Evolutionary conservation across 1,140 invertebrate species (phyloP), one percentile per base, ranked within the genome.

Genomic region (Cyphomyrmex costatus): DNA sequence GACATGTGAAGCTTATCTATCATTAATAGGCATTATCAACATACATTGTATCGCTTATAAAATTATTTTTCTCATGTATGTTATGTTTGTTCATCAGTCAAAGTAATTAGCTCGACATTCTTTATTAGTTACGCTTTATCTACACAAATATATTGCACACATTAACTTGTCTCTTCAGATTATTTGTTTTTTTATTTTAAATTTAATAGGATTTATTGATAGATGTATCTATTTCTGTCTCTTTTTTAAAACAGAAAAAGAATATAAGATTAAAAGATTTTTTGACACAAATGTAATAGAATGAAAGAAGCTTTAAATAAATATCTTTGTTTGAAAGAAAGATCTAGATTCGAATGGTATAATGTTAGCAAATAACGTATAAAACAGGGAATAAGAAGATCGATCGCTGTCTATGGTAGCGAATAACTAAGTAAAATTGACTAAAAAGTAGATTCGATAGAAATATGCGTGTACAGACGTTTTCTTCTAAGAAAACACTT

Each of bases 361-460:
- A 49, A 63, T 33, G 76, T 65, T 51, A 51, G 46, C 60, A 42
- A 79, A 76, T 36, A 42, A 21, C 46, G 49, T 16, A 49, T 16
- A 27, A 24, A 65, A 51, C 3, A 4, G 16, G 33, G 73, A 33
- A 58, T 36, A 58, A 65, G 60, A 33, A 33, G 24, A 53, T 79
- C 60, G 60, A 79, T 79, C 27, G 76, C 6, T 33, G 60, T 51
- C 42, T 49, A 63, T 30, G 36, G 58, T 78, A 79, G 27, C n/a
- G n/a, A 51, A 65, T 27, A 30, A 46, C 33, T 78, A 63, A 77
- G 27, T 51, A 33, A 49, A 51, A 79, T 79, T 46, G 76, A 65
- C 16, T 3, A 51, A 79, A 51, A 65, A 46, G 19, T 79, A 16
- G n/a, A 49, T 65, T 78, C 27, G 42, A 65, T n/a, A 46, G n/a